A percentile compares a stretch with the other conserved stretches of the same genome.
Evolutionary conservation across 2,797 vertebrate species (phyloP).

Genomic region (Melanotaenia pygmaea): DNA sequence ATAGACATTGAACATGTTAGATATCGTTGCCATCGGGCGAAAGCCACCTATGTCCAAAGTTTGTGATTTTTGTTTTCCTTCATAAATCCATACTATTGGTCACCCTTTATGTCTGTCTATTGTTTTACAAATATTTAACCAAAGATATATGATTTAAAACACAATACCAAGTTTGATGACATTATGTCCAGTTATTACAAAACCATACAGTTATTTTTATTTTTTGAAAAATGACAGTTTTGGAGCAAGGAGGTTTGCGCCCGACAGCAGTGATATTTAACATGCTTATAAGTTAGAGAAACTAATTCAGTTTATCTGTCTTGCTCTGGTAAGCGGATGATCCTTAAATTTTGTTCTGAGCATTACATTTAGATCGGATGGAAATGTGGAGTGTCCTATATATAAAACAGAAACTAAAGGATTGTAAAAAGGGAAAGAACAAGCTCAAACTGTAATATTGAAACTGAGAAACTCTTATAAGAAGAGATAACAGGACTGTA

Average conservation of each 20-base stretch:
- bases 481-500: slow-evolving; percentile 28
- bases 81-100: too few species aligned
- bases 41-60: too few species aligned
- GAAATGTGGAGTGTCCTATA: neutral
- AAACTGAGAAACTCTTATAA: neutral
- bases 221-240: too few species aligned
- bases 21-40: too few species aligned
- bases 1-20: neutral
- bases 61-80: too few species aligned
- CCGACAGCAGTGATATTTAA: neutral
- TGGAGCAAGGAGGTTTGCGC: too few species aligned
- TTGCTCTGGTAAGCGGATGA: neutral
- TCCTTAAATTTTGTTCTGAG: neutral
- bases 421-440: neutral
- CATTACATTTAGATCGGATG: neutral
- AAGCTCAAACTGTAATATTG: neutral
- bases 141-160: too few species aligned
- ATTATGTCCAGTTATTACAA: too few species aligned
- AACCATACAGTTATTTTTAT: too few species aligned
- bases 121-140: too few species aligned
- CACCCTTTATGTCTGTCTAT: too few species aligned
- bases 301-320: neutral
- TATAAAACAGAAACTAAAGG: neutral
- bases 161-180: too few species aligned
- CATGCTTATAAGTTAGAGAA: neutral